phyloP scores from a whole-genome alignment of 2,113 vertebrate species.

The Onychostruthus taczanowskii region DNA sequence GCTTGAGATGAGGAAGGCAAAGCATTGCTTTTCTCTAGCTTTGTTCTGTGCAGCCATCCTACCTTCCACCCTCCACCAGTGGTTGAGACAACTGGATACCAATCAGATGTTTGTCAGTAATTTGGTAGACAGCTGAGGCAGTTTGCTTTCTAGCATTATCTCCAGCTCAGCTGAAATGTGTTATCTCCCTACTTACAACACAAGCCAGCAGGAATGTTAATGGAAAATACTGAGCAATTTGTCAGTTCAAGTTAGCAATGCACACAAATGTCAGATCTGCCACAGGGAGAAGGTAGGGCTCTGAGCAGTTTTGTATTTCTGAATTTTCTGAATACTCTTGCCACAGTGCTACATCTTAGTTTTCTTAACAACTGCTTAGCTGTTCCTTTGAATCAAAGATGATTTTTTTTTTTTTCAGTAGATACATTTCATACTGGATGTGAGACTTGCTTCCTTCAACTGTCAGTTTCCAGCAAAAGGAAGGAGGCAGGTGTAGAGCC shows the following conservation, averaged over 20 bases:
- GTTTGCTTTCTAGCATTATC: neutral
- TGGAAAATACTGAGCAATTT: neutral
- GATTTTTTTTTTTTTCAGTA: rapidly evolving
- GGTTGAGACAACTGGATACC: neutral
- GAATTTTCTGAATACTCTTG: neutral
- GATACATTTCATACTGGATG: neutral
- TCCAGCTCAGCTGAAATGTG: neutral
- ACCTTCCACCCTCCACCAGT: neutral
- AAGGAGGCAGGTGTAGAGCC: neutral
- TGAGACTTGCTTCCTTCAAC: neutral
- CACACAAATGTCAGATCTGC: neutral
- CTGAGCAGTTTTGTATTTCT: neutral
- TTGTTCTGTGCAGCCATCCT: neutral
- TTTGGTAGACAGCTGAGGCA: neutral
- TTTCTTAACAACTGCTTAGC: neutral
- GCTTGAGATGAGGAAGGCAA: neutral
- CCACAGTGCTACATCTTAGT: neutral
- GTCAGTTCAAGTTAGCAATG: neutral
- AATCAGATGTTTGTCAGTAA: neutral
- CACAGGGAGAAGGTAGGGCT: neutral
- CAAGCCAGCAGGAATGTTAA: neutral
- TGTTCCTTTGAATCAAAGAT: neutral
- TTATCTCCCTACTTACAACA: neutral
- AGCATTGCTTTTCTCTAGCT: neutral
- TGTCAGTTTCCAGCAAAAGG: neutral